Evolutionary conservation across 2,888 invertebrate genomes (phyloP).

Genomic region (Euproctis similis): DNA sequence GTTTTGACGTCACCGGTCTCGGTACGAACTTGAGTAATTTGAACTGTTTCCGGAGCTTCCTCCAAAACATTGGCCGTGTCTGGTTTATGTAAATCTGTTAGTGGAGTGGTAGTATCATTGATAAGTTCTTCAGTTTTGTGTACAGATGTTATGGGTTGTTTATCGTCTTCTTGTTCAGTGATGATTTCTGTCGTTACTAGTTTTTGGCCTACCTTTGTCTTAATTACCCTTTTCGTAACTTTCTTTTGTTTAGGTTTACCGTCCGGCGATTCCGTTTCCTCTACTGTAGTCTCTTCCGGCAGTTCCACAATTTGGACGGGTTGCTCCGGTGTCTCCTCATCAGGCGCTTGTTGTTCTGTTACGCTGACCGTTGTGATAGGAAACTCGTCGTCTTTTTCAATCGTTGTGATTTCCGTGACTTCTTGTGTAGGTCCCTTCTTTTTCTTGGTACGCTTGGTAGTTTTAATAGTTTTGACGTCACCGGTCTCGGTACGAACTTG

Average conservation of each 20-base stretch:
- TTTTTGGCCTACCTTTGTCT: conserved; percentile 20
- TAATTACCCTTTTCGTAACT: conserved; percentile 12
- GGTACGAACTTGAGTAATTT: conserved; percentile 30
- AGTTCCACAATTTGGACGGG: conserved; percentile 5
- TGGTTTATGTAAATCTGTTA: not conserved
- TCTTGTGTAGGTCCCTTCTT: conserved; percentile 23
- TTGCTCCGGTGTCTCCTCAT: conserved; percentile 26
- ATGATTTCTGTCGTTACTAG: conserved; percentile 14
- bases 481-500: conserved; percentile 23
- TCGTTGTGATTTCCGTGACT: conserved; percentile 18
- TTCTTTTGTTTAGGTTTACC: no score
- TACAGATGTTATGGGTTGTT: conserved; percentile 33
- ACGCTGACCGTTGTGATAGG: conserved; percentile 15
- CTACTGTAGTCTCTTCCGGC: conserved; percentile 6
- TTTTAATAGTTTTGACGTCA: conserved; percentile 22
- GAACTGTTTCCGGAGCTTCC: conserved; percentile 47
- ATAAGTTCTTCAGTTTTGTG: conserved; percentile 25
- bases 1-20: conserved; percentile 32
- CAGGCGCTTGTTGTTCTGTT: conserved; percentile 14
- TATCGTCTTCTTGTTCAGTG: conserved; percentile 41
- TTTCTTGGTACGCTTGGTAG: conserved; percentile 29
- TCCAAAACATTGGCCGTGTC: conserved; percentile 9
- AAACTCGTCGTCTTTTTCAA: conserved; percentile 25
- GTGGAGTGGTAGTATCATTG: not conserved
- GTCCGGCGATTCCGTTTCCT: not conserved